Base-by-base conservation (phyloP, 2,113 vertebrate genomes). In the Oncorhynchus keta region DNA sequence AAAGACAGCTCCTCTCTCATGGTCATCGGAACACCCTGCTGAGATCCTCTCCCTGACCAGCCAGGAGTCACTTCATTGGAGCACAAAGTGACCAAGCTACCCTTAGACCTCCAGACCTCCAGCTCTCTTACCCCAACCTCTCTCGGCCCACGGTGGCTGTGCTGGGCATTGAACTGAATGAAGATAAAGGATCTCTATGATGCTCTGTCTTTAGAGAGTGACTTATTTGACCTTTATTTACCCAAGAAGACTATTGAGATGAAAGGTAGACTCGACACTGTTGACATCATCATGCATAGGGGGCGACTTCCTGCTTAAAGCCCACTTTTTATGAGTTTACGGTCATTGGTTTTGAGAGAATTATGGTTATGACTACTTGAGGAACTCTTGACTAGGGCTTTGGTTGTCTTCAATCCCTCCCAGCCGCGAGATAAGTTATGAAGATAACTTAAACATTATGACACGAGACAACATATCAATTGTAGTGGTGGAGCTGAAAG, bases 11-110 rank as follows among this genome's bases (percentile, higher is more conserved):
- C 91, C 0, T 89, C 90, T 0, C 92, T 92, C 51, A 81, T 93
- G 86, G 89, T 92, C 61, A 90, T 96, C 0, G 94, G 95, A 73
- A 96, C 95, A 0, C 96, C 96, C 0, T 97, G 97, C 88, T 98
- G 94, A 96, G 75, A 12, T 18, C 51, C 4, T 22, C 22, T 45
- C 18, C 32, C 8, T 16, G n/a, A 30, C 2, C 22, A 39, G 26
- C 24, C 20, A 4, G 14, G 35, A 64, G 80, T 24, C 68, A 30
- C 45, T 48, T 64, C n/a, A 64, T 71, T 65, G 70, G 68, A 76
- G 81, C 22, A 70, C 35, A 70, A 70, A 81, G 66, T 64, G 70
- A 48, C 57, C 72, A 45, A 74, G 16, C 28, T 45, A 5, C 45
- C 20, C 26, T 24, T 49, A 70, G 35, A 49, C 20, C 32, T 62